Evolutionary conservation across 2,113 vertebrate genomes (phyloP).

Genomic region (Pachyramphus minor): DNA sequence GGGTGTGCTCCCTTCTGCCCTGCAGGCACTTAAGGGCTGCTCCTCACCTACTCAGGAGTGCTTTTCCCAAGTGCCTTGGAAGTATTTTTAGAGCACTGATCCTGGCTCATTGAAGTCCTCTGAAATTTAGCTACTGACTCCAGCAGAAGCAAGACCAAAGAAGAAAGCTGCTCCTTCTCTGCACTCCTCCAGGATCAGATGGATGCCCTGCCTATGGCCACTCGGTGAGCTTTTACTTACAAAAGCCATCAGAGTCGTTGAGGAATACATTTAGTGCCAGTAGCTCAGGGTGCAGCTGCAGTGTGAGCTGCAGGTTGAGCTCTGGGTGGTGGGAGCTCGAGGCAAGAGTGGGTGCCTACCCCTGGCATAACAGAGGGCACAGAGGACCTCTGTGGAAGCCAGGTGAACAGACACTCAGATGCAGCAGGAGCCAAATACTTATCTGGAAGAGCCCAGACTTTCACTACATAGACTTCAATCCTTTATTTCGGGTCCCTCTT

Average conservation of each 20-base stretch:
- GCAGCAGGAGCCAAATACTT: neutral
- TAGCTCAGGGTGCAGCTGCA: neutral
- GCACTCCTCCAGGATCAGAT: neutral
- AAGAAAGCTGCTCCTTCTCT: neutral
- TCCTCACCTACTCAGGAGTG: neutral
- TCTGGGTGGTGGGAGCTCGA: rapidly evolving
- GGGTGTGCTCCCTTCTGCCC: neutral
- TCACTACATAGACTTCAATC: neutral
- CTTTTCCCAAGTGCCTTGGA: neutral
- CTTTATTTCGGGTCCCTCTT: neutral
- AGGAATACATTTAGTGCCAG: neutral
- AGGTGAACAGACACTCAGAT: neutral
- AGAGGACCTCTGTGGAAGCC: neutral
- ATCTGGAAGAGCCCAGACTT: neutral
- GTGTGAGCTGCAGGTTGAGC: neutral
- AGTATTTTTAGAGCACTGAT: neutral
- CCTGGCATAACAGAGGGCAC: neutral
- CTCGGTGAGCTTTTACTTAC: neutral
- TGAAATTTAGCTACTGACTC: neutral
- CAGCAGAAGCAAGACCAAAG: neutral
- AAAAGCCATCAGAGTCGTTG: neutral
- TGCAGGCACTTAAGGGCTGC: neutral
- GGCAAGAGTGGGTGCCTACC: neutral
- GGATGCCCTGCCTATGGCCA: neutral
- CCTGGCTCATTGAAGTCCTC: neutral